Conservation (phyloP, 1,140 invertebrate genomes). For the Pentalonia nigronervosa region DNA sequence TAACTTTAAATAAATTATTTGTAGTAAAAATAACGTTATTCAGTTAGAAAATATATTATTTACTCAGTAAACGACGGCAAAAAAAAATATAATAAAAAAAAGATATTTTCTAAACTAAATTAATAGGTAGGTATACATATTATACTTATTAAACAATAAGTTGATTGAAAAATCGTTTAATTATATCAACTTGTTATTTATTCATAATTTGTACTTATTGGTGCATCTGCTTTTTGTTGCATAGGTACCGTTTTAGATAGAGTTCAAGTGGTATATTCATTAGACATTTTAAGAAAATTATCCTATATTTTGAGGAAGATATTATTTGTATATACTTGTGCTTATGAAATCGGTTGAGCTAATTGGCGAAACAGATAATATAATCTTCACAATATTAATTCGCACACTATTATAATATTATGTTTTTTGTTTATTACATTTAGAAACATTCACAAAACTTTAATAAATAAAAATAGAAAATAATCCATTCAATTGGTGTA, state of each 20-base stretch:
- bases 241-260: not conserved
- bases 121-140: not conserved
- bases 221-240: not conserved
- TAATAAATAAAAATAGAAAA: not conserved
- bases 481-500: not conserved
- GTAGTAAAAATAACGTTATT: not conserved
- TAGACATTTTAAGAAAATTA: no score
- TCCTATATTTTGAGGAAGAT: not conserved
- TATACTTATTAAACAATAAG: not conserved
- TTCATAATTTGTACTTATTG: not conserved
- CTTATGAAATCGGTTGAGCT: not conserved
- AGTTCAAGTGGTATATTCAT: not conserved
- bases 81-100: not conserved
- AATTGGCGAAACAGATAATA: not conserved
- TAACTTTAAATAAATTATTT: not conserved
- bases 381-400: not conserved
- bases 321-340: not conserved
- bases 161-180: not conserved
- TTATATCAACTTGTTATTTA: not conserved
- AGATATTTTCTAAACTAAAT: not conserved
- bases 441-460: not conserved
- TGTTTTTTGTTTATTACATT: not conserved
- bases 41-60: not conserved
- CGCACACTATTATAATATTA: not conserved
- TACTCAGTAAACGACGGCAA: not conserved